Conservation (phyloP, 1,140 invertebrate genomes). For the fruit fly (Drosophila melanogaster) region Release_6_plus_ISO1_MT NT_033777.3:14992001-14992500, state of each 20-base stretch:
- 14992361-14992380: background rate
- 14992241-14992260: slow-evolving; percentile 39
- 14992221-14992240: slow-evolving; percentile 71
- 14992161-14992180: too few species aligned
- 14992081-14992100: too few species aligned
- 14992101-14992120: too few species aligned
- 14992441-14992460: slow-evolving; percentile 73
- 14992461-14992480: slow-evolving; percentile 61
- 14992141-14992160: too few species aligned
- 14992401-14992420: slow-evolving; percentile 74
- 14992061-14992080: too few species aligned
- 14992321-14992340: slow-evolving; percentile 43
- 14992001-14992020: slow-evolving; percentile 26
- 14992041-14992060: too few species aligned
- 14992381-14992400: slow-evolving; percentile 32
- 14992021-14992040: background rate
- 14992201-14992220: slow-evolving; percentile 30
- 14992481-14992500: slow-evolving; percentile 76
- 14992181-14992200: slow-evolving; percentile 6
- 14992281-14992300: slow-evolving; percentile 50
- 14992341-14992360: slow-evolving; percentile 1
- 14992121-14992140: too few species aligned
- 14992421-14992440: slow-evolving; percentile 81
- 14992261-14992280: slow-evolving; percentile 33
- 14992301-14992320: slow-evolving; percentile 52